Base-by-base conservation (phyloP, 2,888 invertebrate species). In the Lymantria dispar region DNA sequence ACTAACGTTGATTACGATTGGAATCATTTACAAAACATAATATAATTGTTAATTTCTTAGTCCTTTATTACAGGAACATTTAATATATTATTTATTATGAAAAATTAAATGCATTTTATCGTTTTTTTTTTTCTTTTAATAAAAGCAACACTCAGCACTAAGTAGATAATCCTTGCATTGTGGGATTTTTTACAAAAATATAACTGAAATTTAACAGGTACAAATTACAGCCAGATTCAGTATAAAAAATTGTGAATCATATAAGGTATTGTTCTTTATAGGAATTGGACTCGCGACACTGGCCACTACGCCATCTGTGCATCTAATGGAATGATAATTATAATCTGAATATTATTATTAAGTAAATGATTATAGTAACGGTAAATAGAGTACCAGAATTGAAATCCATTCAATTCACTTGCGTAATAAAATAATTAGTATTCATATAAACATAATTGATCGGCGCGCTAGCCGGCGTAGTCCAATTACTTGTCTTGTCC, bases 381-480 rank as follows among this genome's bases (percentile, higher is more conserved):
- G 45, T 52, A 56, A 45, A 48, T 56, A 47, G 49, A 57, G 42
- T 45, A 12, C 42, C 50, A 42, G 36, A 60, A 56, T 55, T 60
- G 54, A 60, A 58, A 58, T 56, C 45, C 54, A 62, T 62, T 62
- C 67, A 60, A 66, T 62, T 64, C 70, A 65, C 60, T 68, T 65
- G 47, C 66, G 60, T 65, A 68, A 72, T 67, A 66, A 68, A 65
- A 69, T 70, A 72, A 72, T 76, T 74, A 71, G 64, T 64, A 65
- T 67, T 68, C 70, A 72, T 68, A 74, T 69, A 67, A 67, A 68
- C 59, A 67, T 72, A 74, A 74, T 77, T 75, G 74, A 77, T 77
- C 57, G 72, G 68, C 63, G 66, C 62, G 56, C 62, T 61, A 64
- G 63, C 63, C 39, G 52, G 62, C 57, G 60, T 59, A 65, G 54